phyloP scores from a whole-genome alignment of 2,888 invertebrate genomes.

The Autographa pulchrina region DNA sequence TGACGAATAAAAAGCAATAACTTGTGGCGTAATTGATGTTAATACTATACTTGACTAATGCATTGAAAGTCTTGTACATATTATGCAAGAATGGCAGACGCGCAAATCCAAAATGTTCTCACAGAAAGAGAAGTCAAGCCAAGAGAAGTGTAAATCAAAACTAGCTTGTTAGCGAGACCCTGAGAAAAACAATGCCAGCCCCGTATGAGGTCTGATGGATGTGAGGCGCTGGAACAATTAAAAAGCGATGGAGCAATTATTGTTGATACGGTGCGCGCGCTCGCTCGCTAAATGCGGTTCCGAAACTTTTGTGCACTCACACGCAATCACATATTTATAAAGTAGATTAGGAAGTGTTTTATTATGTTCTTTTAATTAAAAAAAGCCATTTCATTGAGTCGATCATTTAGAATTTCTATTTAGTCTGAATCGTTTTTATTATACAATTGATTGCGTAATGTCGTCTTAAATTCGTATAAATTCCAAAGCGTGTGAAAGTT shows the following conservation, averaged over 20 bases:
- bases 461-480: slow-evolving; percentile 20
- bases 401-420: slow-evolving; percentile 20
- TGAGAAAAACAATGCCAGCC: slow-evolving; percentile 66
- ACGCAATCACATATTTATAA: slow-evolving; percentile 50
- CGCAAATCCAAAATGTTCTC: slow-evolving; percentile 65
- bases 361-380: slow-evolving; percentile 22
- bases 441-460: slow-evolving; percentile 34
- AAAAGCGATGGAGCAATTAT: slow-evolving; percentile 73
- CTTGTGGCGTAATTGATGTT: slow-evolving; percentile 44
- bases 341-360: slow-evolving; percentile 38
- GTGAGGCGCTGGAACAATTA: slow-evolving; percentile 70
- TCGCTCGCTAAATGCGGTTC: slow-evolving; percentile 59
- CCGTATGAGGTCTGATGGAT: slow-evolving; percentile 68
- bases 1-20: slow-evolving; percentile 46
- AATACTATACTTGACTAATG: slow-evolving; percentile 43
- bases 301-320: slow-evolving; percentile 55
- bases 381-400: slow-evolving; percentile 20
- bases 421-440: slow-evolving; percentile 16
- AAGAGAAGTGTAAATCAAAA: slow-evolving; percentile 50
- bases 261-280: slow-evolving; percentile 63
- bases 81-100: slow-evolving; percentile 45
- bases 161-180: slow-evolving; percentile 62
- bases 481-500: slow-evolving; percentile 34
- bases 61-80: slow-evolving; percentile 50
- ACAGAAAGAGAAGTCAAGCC: slow-evolving; percentile 55